Evolutionary conservation across 1,140 invertebrate genomes (phyloP), one percentile per base, ranked within the genome.

Genomic region (Bombus cullumanus): DNA sequence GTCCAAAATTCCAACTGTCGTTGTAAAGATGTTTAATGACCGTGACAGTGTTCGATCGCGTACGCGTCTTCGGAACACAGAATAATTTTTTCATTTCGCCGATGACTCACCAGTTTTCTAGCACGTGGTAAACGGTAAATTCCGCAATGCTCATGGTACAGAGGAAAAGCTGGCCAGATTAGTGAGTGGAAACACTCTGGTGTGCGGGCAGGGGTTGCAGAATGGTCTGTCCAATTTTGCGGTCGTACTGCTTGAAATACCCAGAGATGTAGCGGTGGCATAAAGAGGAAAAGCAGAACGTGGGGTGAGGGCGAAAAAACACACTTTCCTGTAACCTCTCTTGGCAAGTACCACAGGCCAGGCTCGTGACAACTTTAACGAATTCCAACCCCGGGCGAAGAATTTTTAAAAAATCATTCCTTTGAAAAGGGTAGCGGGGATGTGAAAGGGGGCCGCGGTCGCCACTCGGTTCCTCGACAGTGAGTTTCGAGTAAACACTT

Each of bases 191-290:
- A 57, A 62, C 9, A 28, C 6, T 18, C 2, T 5, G 47, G 1
- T 22, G n/a, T 5, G 10, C 15, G 37, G n/a, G 34, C 12, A 69
- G 69, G 39, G 37, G 76, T 2, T 13, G 39, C 39, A 39, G 43
- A 85, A 80, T 68, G 64, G 37, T 25, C 15, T 47, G 85, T 66
- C 87, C 87, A 85, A 85, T 89, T 82, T 88, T 83, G 83, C 83
- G 57, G 41, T 74, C 5, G 28, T 31, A 62, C 74, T 64, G 47
- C 59, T 77, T 68, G 78, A 79, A 74, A 89, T 88, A 74, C 74
- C 74, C 62, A 18, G 66, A 39, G 37, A 59, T 10, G 12, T 39
- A 64, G 25, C 31, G 9, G 13, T 15, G 37, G 15, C 22, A 18
- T 64, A 73, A 80, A 68, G 83, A 73, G 53, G 66, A 72, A 43